Percentiles rank a stretch among this genome's conserved stretches.
These are phyloP conservation scores for Rhabditoides inermis DNA, from an alignment of 2,888 invertebrate genomes.

Conservation along the genomic window DNA sequence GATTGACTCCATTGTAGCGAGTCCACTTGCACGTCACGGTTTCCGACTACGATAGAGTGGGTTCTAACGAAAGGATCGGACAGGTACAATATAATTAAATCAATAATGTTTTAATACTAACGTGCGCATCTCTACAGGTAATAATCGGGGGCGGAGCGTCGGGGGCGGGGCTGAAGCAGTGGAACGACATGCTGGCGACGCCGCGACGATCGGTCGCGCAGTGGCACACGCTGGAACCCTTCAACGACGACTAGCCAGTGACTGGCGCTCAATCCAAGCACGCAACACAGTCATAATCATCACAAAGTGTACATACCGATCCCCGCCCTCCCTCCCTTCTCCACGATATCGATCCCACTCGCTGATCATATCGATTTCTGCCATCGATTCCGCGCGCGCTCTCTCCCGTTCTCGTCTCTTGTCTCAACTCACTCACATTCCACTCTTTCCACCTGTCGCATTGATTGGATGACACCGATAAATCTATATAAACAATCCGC, in stretches of 20 bases:
- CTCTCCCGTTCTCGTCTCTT: too few relatives aligned
- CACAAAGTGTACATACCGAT: background rate
- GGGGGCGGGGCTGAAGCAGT: conserved; percentile 65
- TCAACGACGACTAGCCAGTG: conserved; percentile 62
- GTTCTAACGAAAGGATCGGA: conserved; percentile 97
- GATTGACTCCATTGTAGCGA: conserved; percentile 65
- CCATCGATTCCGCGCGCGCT: background rate
- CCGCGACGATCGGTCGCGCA: conserved; percentile 97
- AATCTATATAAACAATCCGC: too few relatives aligned
- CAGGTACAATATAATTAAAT: too few relatives aligned
- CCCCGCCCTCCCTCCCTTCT: background rate
- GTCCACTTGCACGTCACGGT: conserved; percentile 96
- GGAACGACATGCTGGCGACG: conserved; percentile 99
- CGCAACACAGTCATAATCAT: conserved; percentile 12
- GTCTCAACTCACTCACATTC: too few relatives aligned
- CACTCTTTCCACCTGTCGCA: too few relatives aligned
- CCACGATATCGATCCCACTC: background rate
- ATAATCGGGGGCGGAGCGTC: conserved; percentile 92
- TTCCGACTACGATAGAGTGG: conserved; percentile 99
- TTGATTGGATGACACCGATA: too few relatives aligned
- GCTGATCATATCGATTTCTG: conserved; percentile 7
- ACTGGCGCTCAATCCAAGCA: conserved; percentile 4
- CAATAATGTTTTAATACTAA: too few relatives aligned
- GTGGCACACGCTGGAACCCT: conserved; percentile 98
- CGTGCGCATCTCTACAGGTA: conserved; percentile 62